phyloP scores from a whole-genome alignment of 2,888 invertebrate species.

The Cryptophagus acutangulus region DNA sequence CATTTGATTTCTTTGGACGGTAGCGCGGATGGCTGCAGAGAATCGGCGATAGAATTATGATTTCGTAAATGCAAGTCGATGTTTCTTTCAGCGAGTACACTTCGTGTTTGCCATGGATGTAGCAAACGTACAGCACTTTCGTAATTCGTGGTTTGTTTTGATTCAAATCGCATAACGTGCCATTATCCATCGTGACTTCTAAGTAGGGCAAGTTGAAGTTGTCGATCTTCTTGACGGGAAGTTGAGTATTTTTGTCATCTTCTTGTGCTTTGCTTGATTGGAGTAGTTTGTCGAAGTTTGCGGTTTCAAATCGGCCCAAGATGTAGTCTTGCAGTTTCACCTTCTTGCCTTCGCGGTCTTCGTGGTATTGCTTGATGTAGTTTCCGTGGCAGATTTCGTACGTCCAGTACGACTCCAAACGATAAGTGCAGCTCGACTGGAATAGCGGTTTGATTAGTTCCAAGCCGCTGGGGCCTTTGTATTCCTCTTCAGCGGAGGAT shows the following conservation, averaged over 20 bases:
- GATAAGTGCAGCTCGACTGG: slow-evolving; percentile 77
- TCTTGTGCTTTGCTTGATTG: slow-evolving; percentile 50
- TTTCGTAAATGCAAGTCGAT: slow-evolving; percentile 92
- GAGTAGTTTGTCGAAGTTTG: slow-evolving; percentile 57
- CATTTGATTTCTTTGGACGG: slow-evolving; percentile 71
- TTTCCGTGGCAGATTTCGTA: slow-evolving; percentile 94
- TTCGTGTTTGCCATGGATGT: slow-evolving; percentile 82
- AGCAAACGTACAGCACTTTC: slow-evolving; percentile 83
- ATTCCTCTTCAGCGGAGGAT: slow-evolving; percentile 56
- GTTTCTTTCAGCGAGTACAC: slow-evolving; percentile 90
- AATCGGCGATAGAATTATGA: slow-evolving; percentile 78
- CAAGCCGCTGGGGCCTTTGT: slow-evolving; percentile 71
- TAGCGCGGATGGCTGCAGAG: slow-evolving; percentile 89
- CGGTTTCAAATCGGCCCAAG: slow-evolving; percentile 71
- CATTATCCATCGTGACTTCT: slow-evolving; percentile 80
- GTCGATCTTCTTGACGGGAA: slow-evolving; percentile 70
- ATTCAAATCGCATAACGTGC: slow-evolving; percentile 88
- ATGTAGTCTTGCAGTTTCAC: slow-evolving; percentile 80
- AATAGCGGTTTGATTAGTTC: slow-evolving; percentile 74
- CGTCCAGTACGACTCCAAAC: slow-evolving; percentile 90
- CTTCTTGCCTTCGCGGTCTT: slow-evolving; percentile 83
- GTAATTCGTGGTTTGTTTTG: slow-evolving; percentile 72
- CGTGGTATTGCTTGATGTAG: slow-evolving; percentile 91
- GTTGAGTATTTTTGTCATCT: slow-evolving; percentile 49
- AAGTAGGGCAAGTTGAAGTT: slow-evolving; percentile 85